Base-by-base conservation (phyloP, 2,113 vertebrate genomes). In the Lagopus leucura region DNA sequence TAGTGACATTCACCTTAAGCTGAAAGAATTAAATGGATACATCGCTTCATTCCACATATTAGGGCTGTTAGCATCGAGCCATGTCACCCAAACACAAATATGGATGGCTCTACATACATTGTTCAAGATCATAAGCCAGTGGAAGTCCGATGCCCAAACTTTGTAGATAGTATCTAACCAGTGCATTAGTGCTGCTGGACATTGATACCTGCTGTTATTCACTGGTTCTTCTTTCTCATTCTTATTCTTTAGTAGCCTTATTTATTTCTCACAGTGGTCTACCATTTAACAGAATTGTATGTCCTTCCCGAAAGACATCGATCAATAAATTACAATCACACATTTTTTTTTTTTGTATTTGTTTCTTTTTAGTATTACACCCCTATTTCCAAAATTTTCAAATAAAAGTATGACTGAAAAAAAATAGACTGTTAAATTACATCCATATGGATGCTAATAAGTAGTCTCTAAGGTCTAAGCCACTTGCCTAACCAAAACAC, bases 351-450 rank as follows among this genome's bases (percentile, higher is more conserved):
- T 40, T 95, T 57, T 50, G 22, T 48, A 79, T 69, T 92, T 90
- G 71, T 84, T 96, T 79, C 93, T 95, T 94, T 90, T 96, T 78
- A 92, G 90, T 70, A 69, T 85, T 87, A 90, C 93, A 94, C 93
- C 84, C 77, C 77, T 96, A 94, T 90, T 77, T 96, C 94, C 95
- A 92, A 92, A 96, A 95, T 95, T 91, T 96, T 94, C 88, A 96
- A 97, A 95, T 93, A 96, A 97, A 98, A 97, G 90, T 87, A 69
- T 88, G 89, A 88, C 88, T 86, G 93, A 77, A 88, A 80, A 54
- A 92, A 96, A 96, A 96, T 96, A 96, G 82, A 57, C 91, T 90
- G 88, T 90, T 97, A 97, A 97, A 98, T 98, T 96, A 92, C 74
- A 91, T 96, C 96, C 96, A 96, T 72, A 95, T 95, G 95, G 94